Conservation (phyloP, 2,888 invertebrate genomes). For the Tiliacea citrago region DNA sequence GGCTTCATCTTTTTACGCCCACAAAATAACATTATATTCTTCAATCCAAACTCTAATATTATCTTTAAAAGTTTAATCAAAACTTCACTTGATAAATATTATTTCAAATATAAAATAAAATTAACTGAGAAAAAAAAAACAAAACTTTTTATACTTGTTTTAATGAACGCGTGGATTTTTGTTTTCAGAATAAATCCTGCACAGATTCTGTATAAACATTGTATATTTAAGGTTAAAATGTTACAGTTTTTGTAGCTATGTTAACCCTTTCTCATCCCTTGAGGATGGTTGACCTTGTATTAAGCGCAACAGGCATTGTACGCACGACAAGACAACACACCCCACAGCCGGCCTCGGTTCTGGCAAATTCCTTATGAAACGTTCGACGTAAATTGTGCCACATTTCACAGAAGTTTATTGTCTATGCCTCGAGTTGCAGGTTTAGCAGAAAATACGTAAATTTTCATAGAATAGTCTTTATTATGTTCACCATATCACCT, state of each 20-base stretch:
- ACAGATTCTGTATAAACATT: neutral
- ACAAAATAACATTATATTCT: conserved; percentile 20
- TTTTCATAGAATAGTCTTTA: neutral
- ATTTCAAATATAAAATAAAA: conserved; percentile 19
- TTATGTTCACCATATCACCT: neutral
- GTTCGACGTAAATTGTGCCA: neutral
- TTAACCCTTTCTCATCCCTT: conserved; percentile 5
- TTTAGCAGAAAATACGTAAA: neutral
- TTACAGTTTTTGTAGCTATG: conserved; percentile 14
- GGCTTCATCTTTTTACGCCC: neutral
- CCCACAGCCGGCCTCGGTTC: neutral
- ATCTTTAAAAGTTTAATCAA: conserved; percentile 16
- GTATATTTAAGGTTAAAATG: neutral
- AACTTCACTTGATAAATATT: conserved; percentile 15
- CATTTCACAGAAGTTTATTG: neutral
- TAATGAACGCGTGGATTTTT: neutral
- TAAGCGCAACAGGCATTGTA: conserved; percentile 40
- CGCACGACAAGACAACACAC: neutral
- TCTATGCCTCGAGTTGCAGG: no score
- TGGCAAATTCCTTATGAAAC: neutral
- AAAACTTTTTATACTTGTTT: conserved; percentile 1
- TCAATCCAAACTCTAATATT: neutral
- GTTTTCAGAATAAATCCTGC: neutral
- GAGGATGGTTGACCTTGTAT: conserved; percentile 15
- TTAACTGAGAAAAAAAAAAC: neutral